phyloP scores from a whole-genome alignment of 2,113 vertebrate genomes.

The Eidolon helvum region DNA sequence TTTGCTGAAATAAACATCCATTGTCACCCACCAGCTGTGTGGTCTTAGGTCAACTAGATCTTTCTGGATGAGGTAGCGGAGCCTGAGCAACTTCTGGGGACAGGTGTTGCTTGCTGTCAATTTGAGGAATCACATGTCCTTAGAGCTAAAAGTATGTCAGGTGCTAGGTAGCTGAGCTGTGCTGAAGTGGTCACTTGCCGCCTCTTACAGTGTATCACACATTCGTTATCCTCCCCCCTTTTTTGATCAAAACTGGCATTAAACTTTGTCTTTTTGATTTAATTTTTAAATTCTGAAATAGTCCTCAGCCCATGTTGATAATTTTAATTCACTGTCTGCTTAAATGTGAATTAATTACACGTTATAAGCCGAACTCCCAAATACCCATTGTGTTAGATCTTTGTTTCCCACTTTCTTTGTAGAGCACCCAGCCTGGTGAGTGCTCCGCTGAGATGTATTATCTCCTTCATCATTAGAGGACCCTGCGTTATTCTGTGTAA shows the following conservation, averaged over 20 bases:
- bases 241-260: constrained; percentile 47
- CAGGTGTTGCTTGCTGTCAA: background rate
- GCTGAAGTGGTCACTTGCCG: background rate
- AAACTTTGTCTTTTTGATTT: constrained; percentile 28
- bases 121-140: background rate
- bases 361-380: background rate
- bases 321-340: constrained; percentile 34
- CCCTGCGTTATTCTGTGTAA: background rate
- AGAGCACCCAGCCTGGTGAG: background rate
- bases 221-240: background rate
- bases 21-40: too few relatives aligned
- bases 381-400: constrained; percentile 3
- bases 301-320: constrained; percentile 14
- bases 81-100: too few relatives aligned
- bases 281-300: constrained; percentile 38
- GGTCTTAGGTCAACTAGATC: background rate
- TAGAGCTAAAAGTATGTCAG: background rate
- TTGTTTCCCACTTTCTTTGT: constrained; percentile 6
- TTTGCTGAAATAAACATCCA: background rate
- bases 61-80: background rate
- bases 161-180: background rate
- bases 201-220: background rate
- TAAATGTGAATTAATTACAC: constrained; percentile 53
- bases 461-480: background rate
- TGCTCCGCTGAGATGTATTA: background rate